Percentiles rank a stretch among this genome's conserved stretches.
These are phyloP conservation scores for Mactromeris polynyma DNA, from an alignment of 2,888 invertebrate genomes.

Conservation along the genomic window DNA sequence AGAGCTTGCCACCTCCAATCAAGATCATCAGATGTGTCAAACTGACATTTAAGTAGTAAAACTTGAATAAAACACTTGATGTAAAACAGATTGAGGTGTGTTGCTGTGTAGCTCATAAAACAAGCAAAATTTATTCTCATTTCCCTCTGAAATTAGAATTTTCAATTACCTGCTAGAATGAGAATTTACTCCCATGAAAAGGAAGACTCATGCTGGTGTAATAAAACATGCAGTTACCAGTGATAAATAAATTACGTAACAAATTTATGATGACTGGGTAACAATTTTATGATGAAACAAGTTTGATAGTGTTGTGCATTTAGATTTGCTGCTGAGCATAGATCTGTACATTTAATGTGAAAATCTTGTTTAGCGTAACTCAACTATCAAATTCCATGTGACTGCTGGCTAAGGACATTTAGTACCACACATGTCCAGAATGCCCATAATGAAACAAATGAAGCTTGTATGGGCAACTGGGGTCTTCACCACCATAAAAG, in stretches of 20 bases:
- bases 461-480: no score
- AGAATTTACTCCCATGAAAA: neutral
- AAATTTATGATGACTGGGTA: neutral
- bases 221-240: constrained; percentile 14
- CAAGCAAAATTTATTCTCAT: neutral
- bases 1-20: constrained; percentile 18
- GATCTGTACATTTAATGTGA: no score
- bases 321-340: no score
- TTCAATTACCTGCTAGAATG: neutral
- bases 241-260: neutral
- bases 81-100: constrained; percentile 1
- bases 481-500: no score
- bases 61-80: constrained; percentile 20
- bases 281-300: no score
- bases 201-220: neutral
- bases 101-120: neutral
- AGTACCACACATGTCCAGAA: no score
- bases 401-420: no score
- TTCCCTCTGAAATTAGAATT: neutral
- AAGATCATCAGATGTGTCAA: constrained; percentile 10
- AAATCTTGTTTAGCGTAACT: no score
- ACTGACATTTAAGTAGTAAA: constrained; percentile 14
- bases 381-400: no score
- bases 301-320: no score
- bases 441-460: no score